phyloP scores from a whole-genome alignment of 2,113 vertebrate genomes.

The Poecilia latipinna region DNA sequence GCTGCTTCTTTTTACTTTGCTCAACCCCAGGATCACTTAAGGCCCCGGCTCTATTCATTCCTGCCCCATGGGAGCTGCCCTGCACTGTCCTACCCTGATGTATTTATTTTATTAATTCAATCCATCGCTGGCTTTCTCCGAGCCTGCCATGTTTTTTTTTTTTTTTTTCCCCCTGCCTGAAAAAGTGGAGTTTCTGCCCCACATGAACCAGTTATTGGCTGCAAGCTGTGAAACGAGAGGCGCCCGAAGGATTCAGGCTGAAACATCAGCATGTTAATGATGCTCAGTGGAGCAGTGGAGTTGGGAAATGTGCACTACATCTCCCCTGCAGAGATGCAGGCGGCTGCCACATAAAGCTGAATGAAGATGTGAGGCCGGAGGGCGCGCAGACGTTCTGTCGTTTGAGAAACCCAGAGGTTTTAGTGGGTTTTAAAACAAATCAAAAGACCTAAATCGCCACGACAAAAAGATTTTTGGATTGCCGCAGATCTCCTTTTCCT shows the following conservation, averaged over 20 bases:
- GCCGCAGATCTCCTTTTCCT: background rate
- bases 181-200: constrained; percentile 24
- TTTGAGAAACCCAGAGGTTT: background rate
- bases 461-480: background rate
- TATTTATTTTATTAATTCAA: constrained; percentile 54
- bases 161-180: background rate
- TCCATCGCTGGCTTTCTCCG: constrained; percentile 27
- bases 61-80: constrained; percentile 29
- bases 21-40: constrained; percentile 50
- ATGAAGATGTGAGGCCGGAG: background rate
- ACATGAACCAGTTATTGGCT: constrained; percentile 15
- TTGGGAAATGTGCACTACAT: background rate
- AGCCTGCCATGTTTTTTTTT: background rate
- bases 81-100: constrained; percentile 29
- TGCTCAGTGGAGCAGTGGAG: background rate
- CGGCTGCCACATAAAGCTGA: background rate
- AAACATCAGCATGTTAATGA: constrained; percentile 13
- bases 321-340: constrained; percentile 6
- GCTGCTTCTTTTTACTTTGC: constrained; percentile 47
- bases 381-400: constrained; percentile 4
- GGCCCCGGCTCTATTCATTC: constrained; percentile 32
- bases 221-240: constrained; percentile 26
- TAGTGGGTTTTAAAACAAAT: constrained; percentile 4
- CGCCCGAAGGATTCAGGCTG: constrained; percentile 10
- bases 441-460: constrained; percentile 10